phyloP scores from a whole-genome alignment of 1,140 invertebrate genomes.

The Holcopasites calliopsidis region DNA sequence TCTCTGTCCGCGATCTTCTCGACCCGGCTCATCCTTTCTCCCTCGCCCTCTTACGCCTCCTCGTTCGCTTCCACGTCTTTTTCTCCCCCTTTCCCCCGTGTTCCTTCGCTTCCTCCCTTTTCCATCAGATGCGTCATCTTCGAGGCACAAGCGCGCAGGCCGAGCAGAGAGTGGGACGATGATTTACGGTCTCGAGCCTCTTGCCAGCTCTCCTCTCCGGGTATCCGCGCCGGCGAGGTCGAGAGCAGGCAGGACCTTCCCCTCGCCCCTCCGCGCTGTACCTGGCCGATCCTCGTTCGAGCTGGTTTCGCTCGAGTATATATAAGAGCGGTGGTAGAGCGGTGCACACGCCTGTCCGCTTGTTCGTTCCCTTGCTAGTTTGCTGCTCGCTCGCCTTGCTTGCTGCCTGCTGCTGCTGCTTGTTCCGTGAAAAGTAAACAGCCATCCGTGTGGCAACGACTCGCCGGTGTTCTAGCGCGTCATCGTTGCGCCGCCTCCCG shows the following conservation, averaged over 20 bases:
- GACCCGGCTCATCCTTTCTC: neutral
- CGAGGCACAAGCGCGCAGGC: conserved; percentile 1
- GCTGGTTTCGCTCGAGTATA: conserved; percentile 52
- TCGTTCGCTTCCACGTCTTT: conserved; percentile 29
- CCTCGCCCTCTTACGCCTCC: neutral
- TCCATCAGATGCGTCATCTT: conserved; percentile 52
- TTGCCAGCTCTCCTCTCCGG: conserved; percentile 32
- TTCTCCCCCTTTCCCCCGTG: conserved; percentile 5
- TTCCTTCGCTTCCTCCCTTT: conserved; percentile 52
- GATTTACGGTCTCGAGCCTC: conserved; percentile 62
- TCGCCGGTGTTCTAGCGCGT: conserved; percentile 51
- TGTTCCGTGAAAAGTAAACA: conserved; percentile 67
- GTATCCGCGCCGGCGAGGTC: conserved; percentile 23
- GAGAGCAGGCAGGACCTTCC: conserved; percentile 33
- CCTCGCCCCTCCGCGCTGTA: conserved; percentile 27
- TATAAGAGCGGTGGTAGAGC: conserved; percentile 24
- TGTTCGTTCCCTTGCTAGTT: neutral
- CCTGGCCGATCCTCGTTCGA: conserved; percentile 37
- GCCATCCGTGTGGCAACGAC: conserved; percentile 56
- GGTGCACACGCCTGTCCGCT: conserved; percentile 20
- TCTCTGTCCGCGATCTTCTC: neutral
- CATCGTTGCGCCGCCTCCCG: conserved; percentile 33
- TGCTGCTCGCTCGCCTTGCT: neutral
- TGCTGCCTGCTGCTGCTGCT: conserved; percentile 3
- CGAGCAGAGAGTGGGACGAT: conserved; percentile 50